Evolutionary conservation across 2,888 invertebrate genomes (phyloP).

Genomic region (Himalopsyche kuldschensis): DNA sequence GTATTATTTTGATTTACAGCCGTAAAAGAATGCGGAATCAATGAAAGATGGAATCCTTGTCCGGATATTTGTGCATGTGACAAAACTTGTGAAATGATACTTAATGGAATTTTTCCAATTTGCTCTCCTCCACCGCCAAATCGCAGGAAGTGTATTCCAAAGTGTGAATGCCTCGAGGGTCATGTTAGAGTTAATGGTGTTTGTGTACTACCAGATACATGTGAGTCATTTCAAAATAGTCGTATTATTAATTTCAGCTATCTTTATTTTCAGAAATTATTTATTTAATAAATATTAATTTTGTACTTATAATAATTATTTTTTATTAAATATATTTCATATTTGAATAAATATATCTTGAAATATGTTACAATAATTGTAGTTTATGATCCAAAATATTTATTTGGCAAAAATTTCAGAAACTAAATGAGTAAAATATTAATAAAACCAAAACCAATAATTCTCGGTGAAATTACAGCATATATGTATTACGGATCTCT

Average conservation of each 20-base stretch:
- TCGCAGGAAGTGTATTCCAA: slow-evolving; percentile 9
- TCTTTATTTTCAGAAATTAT: neutral
- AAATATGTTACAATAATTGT: too few species aligned
- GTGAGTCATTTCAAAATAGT: neutral
- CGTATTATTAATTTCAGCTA: neutral
- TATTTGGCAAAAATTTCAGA: too few species aligned
- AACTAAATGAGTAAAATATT: too few species aligned
- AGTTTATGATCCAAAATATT: too few species aligned
- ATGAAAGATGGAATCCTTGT: slow-evolving; percentile 19
- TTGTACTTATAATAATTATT: too few species aligned
- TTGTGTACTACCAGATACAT: slow-evolving; percentile 7
- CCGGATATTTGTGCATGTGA: slow-evolving; percentile 19
- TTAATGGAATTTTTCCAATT: slow-evolving; percentile 10
- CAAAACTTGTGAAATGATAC: neutral
- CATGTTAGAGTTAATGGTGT: slow-evolving; percentile 16
- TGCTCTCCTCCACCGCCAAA: slow-evolving; percentile 13
- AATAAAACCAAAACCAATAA: too few species aligned
- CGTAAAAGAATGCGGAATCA: slow-evolving; percentile 4
- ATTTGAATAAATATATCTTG: too few species aligned
- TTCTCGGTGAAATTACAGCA: too few species aligned
- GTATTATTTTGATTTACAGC: neutral
- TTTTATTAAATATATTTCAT: too few species aligned
- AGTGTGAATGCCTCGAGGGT: slow-evolving; percentile 22
- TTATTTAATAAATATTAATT: neutral
- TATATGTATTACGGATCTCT: too few species aligned